phyloP scores from a whole-genome alignment of 2,797 vertebrate species.

The Pteropus rufus region DNA sequence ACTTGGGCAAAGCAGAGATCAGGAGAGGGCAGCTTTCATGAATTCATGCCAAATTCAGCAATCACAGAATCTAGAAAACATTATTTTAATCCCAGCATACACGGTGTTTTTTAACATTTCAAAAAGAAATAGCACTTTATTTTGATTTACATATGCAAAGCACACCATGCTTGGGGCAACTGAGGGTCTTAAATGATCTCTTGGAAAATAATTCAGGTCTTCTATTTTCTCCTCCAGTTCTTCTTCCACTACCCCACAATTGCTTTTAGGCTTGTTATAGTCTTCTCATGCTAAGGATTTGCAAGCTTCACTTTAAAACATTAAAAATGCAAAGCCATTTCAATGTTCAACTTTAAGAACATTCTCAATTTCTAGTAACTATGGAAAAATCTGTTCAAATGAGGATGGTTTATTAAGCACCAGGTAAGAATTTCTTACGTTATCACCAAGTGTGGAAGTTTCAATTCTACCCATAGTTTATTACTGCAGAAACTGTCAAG shows the following conservation, averaged over 20 bases:
- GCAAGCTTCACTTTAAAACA: slow-evolving; percentile 62
- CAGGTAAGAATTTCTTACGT: slow-evolving; percentile 69
- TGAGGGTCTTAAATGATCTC: neutral
- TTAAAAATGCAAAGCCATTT: slow-evolving; percentile 62
- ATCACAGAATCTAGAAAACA: neutral
- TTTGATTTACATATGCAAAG: neutral
- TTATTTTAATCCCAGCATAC: neutral
- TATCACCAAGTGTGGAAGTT: slow-evolving; percentile 50
- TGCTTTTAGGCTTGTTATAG: neutral
- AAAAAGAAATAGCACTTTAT: neutral
- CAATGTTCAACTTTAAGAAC: slow-evolving; percentile 42
- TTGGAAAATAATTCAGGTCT: neutral
- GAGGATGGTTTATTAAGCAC: slow-evolving; percentile 63
- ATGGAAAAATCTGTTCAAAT: slow-evolving; percentile 76
- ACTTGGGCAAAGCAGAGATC: neutral
- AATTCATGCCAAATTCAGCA: neutral
- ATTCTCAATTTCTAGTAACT: slow-evolving; percentile 67
- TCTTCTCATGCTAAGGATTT: neutral
- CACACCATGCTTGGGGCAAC: neutral
- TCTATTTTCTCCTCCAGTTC: neutral
- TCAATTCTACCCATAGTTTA: slow-evolving; percentile 53
- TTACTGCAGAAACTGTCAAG: slow-evolving; percentile 55
- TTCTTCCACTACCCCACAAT: neutral
- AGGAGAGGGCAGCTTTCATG: neutral
- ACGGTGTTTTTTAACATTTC: neutral